phyloP scores from a whole-genome alignment of 2,888 invertebrate genomes.

The Dryocosmus kuriphilus region DNA sequence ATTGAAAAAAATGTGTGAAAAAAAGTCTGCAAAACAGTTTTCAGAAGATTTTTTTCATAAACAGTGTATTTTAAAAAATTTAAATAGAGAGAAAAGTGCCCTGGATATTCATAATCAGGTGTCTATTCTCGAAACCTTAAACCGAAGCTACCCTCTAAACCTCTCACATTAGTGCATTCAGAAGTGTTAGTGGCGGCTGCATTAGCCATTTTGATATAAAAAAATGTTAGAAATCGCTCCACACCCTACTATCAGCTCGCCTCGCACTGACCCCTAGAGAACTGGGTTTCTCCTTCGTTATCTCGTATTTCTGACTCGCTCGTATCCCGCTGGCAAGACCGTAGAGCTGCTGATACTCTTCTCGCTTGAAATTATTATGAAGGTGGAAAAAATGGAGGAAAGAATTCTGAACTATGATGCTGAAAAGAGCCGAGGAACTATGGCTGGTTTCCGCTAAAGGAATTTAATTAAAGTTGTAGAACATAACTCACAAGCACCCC shows the following conservation, averaged over 20 bases:
- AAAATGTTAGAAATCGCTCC: too few relatives aligned
- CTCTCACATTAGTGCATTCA: too few relatives aligned
- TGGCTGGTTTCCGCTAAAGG: conserved; percentile 8
- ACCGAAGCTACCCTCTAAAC: too few relatives aligned
- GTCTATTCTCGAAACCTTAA: too few relatives aligned
- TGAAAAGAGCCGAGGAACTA: conserved; percentile 1
- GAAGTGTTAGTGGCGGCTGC: too few relatives aligned
- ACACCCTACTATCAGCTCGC: neutral
- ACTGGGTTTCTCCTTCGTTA: neutral
- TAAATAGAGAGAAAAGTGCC: too few relatives aligned
- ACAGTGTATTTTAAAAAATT: too few relatives aligned
- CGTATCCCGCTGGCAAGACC: neutral
- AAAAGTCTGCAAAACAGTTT: too few relatives aligned
- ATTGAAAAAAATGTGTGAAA: too few relatives aligned
- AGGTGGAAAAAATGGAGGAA: conserved; percentile 20
- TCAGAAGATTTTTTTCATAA: too few relatives aligned
- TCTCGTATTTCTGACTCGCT: conserved; percentile 17
- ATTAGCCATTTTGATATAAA: too few relatives aligned
- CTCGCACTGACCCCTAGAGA: neutral
- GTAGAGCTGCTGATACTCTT: conserved; percentile 10
- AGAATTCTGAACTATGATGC: conserved; percentile 13
- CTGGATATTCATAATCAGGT: too few relatives aligned
- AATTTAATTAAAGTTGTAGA: conserved; percentile 24
- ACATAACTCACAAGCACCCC: neutral
- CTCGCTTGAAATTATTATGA: conserved; percentile 25